Conservation (phyloP, 37 sponge, comb jelly and placozoan species). For the Lycopodina hypogea region DNA sequence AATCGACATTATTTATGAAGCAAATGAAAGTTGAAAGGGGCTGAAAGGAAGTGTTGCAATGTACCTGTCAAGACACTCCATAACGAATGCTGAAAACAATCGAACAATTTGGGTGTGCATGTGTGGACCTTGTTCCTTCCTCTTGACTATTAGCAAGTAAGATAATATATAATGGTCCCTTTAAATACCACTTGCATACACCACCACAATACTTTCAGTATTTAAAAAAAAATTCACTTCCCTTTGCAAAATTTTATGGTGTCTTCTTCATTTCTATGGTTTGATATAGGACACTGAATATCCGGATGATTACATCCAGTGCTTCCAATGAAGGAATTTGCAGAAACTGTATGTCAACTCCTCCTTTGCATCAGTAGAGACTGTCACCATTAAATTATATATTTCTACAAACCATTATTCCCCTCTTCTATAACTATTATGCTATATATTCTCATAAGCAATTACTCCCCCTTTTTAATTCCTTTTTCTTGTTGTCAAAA, state of each 20-base stretch:
- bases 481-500: not conserved
- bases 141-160: slow-evolving; percentile 32
- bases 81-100: slow-evolving; percentile 27
- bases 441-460: too few species aligned
- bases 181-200: not conserved
- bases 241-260: not conserved
- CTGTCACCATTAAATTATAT: too few species aligned
- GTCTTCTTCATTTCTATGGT: slow-evolving; percentile 13
- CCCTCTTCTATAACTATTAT: too few species aligned
- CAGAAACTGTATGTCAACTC: too few species aligned
- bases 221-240: too few species aligned
- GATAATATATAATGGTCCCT: not conserved
- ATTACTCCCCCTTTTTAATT: too few species aligned
- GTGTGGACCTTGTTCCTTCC: slow-evolving; percentile 70
- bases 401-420: too few species aligned
- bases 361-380: too few species aligned
- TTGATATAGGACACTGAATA: slow-evolving; percentile 47
- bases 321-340: slow-evolving; percentile 38
- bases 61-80: slow-evolving; percentile 21
- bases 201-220: not conserved
- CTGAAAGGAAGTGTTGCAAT: slow-evolving; percentile 36
- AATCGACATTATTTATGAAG: slow-evolving; percentile 49
- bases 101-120: slow-evolving; percentile 50
- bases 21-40: slow-evolving; percentile 42
- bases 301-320: slow-evolving; percentile 44